Evolutionary conservation across 2,113 vertebrate species (phyloP).

Genomic region (Mohoua ochrocephala): DNA sequence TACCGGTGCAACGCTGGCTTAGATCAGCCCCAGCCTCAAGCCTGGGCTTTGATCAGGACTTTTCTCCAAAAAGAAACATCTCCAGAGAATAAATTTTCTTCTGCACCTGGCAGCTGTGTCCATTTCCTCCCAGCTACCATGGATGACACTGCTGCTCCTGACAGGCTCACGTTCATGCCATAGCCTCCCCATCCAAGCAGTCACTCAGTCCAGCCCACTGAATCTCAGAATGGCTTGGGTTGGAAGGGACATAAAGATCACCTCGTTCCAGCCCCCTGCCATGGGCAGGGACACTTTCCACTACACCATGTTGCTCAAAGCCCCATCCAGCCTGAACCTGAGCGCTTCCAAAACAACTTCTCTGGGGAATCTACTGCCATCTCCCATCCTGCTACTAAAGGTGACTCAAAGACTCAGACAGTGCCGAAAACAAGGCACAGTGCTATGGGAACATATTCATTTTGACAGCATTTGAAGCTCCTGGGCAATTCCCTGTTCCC

Average conservation of each 20-base stretch:
- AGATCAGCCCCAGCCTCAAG: not conserved
- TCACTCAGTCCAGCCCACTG: not conserved
- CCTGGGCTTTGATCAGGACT: not conserved
- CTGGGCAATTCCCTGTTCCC: not conserved
- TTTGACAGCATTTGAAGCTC: not conserved
- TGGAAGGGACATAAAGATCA: not conserved
- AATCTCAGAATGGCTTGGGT: not conserved
- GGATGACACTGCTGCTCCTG: not conserved
- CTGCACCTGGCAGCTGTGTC: not conserved
- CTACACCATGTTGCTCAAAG: not conserved
- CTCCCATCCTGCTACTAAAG: not conserved
- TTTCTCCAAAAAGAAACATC: not conserved
- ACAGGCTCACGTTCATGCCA: not conserved
- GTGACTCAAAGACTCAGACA: not conserved
- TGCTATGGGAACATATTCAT: not conserved
- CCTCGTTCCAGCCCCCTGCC: not conserved
- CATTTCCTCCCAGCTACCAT: not conserved
- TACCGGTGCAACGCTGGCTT: not conserved
- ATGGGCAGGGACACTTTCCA: not conserved
- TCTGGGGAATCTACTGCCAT: not conserved
- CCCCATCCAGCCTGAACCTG: not conserved
- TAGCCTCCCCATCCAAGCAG: too few species aligned
- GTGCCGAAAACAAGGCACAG: not conserved
- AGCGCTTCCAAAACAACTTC: not conserved
- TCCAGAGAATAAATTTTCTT: not conserved